Evolutionary conservation across 2,797 vertebrate species (phyloP).

Genomic region (Zalophus californianus): DNA sequence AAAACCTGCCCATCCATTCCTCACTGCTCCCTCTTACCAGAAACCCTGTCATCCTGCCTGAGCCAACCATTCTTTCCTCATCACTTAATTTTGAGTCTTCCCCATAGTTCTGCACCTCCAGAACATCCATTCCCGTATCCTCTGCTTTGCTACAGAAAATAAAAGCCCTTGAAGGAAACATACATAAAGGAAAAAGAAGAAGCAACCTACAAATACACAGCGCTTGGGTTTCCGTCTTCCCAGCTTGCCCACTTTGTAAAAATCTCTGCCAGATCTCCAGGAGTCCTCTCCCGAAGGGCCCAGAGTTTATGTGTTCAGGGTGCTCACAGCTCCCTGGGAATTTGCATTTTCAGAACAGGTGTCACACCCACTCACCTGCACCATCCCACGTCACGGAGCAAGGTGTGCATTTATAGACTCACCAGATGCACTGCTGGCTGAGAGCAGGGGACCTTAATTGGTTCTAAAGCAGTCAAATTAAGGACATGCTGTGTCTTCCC

Average conservation of each 20-base stretch:
- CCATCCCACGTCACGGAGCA: accelerated
- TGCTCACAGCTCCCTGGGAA: background rate
- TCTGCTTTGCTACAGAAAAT: background rate
- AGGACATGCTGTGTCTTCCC: background rate
- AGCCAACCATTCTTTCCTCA: background rate
- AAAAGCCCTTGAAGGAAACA: background rate
- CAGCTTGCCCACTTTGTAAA: background rate
- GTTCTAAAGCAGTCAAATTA: background rate
- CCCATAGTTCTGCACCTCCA: background rate
- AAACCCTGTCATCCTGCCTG: background rate
- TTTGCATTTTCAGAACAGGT: background rate
- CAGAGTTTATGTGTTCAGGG: background rate
- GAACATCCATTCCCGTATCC: background rate
- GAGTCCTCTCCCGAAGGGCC: too few relatives aligned
- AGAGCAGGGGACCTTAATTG: background rate
- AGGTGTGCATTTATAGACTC: background rate
- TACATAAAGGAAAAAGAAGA: background rate
- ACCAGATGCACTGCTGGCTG: background rate
- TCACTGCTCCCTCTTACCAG: background rate
- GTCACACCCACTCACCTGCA: accelerated
- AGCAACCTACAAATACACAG: background rate
- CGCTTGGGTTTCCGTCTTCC: background rate
- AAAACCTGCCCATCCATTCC: background rate
- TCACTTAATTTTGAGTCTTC: background rate
- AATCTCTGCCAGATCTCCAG: background rate